Evolutionary conservation across 2,888 invertebrate species (phyloP), one percentile per base, ranked within the genome.

Genomic region (Lasioglossum pauxillum): DNA sequence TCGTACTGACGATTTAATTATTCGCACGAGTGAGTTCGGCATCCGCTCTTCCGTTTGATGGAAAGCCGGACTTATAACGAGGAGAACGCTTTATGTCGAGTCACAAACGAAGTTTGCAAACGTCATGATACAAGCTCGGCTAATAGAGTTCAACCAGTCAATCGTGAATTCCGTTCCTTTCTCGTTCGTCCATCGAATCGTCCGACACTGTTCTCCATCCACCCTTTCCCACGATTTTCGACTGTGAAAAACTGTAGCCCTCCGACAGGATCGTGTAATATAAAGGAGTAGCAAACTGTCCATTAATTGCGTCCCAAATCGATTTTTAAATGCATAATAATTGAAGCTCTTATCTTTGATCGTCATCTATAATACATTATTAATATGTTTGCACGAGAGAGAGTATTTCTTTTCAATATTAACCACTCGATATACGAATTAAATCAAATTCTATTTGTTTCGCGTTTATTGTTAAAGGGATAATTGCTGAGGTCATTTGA

Each of bases 1-100:
- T 88, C 82, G 73, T 57, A 71, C 80, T 72, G 82, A 87, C 85
- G 88, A 87, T 90, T 90, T 90, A 90, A 90, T 90, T 87, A 87
- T 78, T 44, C 90, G 90, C 90, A 46, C 84, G 87, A 84, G 79
- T 44, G 88, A 78, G 69, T 80, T 74, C 83, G 71, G 69, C 83
- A 60, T 80, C 81, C 80, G 90, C 82, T 80, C 64, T 74, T 72
- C 72, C 80, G 83, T 72, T 31, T 67, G 69, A 72, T 57, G 78
- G 72, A 75, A 74, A 86, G 64, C 73, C 57, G 53, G 80, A 83
- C 84, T 88, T 84, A 69, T 81, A 88, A 86, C 83, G 86, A 76
- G 82, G 82, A 79, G 80, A 77, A 69, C 74, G 79, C 73, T 83
- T 81, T 75, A 41, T 60, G 73, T 64, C 82, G 46, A 77, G 74